Evolutionary conservation across 2,113 vertebrate species (phyloP).

Genomic region (Anguilla rostrata): DNA sequence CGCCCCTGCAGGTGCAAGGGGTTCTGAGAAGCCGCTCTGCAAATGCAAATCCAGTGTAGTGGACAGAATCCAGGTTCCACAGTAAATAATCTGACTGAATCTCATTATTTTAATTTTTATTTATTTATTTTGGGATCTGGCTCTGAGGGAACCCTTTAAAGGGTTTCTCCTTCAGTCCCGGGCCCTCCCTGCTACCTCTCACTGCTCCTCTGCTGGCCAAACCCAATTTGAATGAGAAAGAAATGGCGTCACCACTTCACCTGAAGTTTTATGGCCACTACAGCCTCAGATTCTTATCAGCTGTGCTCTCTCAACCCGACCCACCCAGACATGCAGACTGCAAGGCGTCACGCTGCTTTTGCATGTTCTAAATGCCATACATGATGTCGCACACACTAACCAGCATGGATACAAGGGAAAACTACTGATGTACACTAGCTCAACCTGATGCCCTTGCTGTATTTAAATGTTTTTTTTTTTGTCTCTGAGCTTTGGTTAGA

Average conservation of each 20-base stretch:
- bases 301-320: background rate
- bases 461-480: background rate
- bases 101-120: too few relatives aligned
- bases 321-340: background rate
- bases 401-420: background rate
- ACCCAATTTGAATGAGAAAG: background rate
- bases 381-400: background rate
- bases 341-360: background rate
- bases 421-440: background rate
- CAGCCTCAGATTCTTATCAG: background rate
- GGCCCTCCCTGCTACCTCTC: background rate
- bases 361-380: background rate
- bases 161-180: background rate
- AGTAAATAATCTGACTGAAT: background rate
- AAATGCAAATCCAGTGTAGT: background rate
- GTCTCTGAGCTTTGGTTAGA: background rate
- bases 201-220: background rate
- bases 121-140: background rate
- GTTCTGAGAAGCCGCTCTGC: background rate
- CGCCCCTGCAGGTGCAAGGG: background rate
- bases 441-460: too few relatives aligned
- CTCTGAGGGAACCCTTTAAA: background rate
- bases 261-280: background rate
- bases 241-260: background rate
- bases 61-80: too few relatives aligned